Evolutionary conservation across 2,888 invertebrate genomes (phyloP), one percentile per base, ranked within the genome.

Genomic region (Trissoscelio sp.): DNA sequence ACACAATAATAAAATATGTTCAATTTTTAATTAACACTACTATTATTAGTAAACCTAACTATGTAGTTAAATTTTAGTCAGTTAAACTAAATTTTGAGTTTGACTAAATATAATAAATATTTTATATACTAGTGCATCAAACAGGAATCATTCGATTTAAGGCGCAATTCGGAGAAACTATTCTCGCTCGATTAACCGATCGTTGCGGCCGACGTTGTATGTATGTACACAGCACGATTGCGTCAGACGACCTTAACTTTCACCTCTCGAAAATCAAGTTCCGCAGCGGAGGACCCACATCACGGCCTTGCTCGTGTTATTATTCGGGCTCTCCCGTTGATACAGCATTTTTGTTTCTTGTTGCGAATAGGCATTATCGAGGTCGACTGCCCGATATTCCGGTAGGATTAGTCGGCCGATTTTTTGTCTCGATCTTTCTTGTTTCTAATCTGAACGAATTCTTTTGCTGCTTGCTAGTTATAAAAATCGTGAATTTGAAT

Each of bases 211-310:
- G 60, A 53, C 51, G 72, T 42, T 55, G 60, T 55, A n/a, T n/a
- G n/a, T n/a, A n/a, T n/a, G n/a, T n/a, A n/a, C n/a, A n/a, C n/a
- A 42, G 46, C 46, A 24, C 66, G 70, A 81, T 82, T 79, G 79
- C 82, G 69, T 83, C 83, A 83, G 80, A 83, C 83, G 83, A 83
- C 83, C 83, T 83, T 83, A 83, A 83, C 83, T 83, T 83, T 83
- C 83, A 83, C 83, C 83, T 80, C 80, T 83, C 74, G 66, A 83
- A 80, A 83, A 83, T 78, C 83, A 67, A 83, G 83, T 83, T 83
- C 78, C 79, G 67, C 72, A 44, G 66, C 37, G 48, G 48, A 79
- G 72, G 77, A 77, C 64, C 77, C 67, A 72, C 51, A 72, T 72
- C 58, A 51, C 64, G 82, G 77, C 82, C 82, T 79, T 77, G 73